Conservation (phyloP, 2,113 vertebrate genomes). For the Sander vitreus region DNA sequence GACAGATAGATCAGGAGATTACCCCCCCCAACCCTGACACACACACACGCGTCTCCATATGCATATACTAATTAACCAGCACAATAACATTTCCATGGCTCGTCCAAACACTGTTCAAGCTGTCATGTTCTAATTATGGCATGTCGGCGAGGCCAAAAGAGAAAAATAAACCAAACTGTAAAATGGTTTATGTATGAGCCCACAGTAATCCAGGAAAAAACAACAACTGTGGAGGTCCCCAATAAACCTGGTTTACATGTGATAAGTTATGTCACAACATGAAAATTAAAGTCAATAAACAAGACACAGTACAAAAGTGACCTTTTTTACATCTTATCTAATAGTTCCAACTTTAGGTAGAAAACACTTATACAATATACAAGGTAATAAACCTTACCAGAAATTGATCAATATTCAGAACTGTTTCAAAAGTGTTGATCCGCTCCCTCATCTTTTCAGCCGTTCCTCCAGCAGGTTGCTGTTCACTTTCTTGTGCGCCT, state of each 20-base stretch:
- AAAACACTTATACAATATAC: not conserved
- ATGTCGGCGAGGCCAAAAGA: conserved; percentile 3
- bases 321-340: not conserved
- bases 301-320: not conserved
- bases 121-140: conserved; percentile 75
- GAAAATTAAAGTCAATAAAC: not conserved
- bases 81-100: conserved; percentile 67
- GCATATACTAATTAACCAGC: conserved; percentile 73
- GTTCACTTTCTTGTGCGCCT: conserved; percentile 35
- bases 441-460: conserved; percentile 76
- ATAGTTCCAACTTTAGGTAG: not conserved
- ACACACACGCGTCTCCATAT: conserved; percentile 49
- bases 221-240: not conserved
- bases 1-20: conserved; percentile 81
- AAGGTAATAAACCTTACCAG: conserved; percentile 76
- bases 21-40: conserved; percentile 15
- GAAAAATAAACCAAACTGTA: conserved; percentile 38
- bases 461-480: conserved; percentile 27
- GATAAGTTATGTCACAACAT: not conserved
- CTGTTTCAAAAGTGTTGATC: conserved; percentile 84
- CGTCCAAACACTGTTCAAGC: conserved; percentile 65
- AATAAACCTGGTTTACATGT: not conserved
- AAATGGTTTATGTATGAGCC: conserved; percentile 37
- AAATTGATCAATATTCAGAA: conserved; percentile 84
- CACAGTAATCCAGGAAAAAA: conserved; percentile 12